Evolutionary conservation across 2,888 invertebrate genomes (phyloP).

Genomic region (Tinea trinotella): DNA sequence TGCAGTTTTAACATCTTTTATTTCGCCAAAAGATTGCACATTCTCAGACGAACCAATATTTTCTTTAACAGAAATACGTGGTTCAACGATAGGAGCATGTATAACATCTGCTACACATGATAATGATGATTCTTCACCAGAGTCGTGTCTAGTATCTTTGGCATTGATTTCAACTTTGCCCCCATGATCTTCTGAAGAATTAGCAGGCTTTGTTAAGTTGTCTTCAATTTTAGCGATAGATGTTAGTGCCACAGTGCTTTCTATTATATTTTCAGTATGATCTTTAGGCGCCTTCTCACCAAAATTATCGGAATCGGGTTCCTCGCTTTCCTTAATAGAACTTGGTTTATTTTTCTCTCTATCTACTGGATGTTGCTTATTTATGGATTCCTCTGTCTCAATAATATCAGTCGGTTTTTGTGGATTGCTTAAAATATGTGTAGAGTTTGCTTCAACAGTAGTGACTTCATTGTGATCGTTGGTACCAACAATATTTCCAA

Average conservation of each 20-base stretch:
- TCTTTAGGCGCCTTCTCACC: not conserved
- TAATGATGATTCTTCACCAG: not conserved
- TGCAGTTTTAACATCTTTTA: not conserved
- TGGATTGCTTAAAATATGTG: not conserved
- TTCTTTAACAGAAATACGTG: not conserved
- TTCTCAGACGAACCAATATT: not conserved
- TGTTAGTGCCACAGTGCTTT: too few relatives aligned
- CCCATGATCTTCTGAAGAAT: not conserved
- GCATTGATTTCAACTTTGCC: constrained; percentile 18
- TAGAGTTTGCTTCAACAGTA: not conserved
- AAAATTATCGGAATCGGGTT: not conserved
- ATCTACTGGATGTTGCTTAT: not conserved
- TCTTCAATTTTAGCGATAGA: too few relatives aligned
- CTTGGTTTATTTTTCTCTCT: not conserved
- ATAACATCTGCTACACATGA: not conserved
- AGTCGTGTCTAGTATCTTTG: not conserved
- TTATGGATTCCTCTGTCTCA: not conserved
- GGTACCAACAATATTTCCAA: not conserved
- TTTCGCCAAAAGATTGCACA: not conserved
- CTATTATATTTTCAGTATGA: too few relatives aligned
- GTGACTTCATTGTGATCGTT: not conserved
- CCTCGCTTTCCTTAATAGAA: not conserved
- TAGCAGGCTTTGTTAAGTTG: too few relatives aligned
- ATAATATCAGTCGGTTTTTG: not conserved
- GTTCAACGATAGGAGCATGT: not conserved